Percentiles rank a stretch among this genome's conserved stretches.
Evolutionary conservation across 92 coral and sea anemone genomes (phyloP).

Genomic region (Parazoanthus atlanticus): DNA sequence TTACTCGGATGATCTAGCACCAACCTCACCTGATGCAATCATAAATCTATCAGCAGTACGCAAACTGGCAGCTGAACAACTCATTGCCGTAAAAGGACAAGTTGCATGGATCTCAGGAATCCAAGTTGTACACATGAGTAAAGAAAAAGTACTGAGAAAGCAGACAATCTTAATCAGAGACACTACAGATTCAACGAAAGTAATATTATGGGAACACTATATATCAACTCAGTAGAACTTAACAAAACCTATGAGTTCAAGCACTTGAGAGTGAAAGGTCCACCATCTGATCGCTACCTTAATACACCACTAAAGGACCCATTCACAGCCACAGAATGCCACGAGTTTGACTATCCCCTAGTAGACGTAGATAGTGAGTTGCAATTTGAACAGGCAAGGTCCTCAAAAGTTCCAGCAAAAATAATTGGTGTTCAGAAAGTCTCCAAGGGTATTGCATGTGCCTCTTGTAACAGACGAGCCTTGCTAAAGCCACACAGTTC

Average conservation of each 20-base stretch:
- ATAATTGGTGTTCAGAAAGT: not conserved
- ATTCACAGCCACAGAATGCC: constrained; percentile 18
- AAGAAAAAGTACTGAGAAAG: too few species aligned
- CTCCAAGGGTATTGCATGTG: not conserved
- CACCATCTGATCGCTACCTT: constrained; percentile 19
- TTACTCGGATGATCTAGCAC: not conserved
- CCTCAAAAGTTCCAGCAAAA: constrained; percentile 4
- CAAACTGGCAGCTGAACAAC: not conserved
- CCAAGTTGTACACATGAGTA: too few species aligned
- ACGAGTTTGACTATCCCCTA: not conserved
- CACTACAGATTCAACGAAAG: too few species aligned
- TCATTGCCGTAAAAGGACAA: too few species aligned
- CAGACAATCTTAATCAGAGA: too few species aligned
- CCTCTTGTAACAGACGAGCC: constrained; percentile 15
- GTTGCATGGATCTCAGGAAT: too few species aligned
- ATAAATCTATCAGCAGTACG: not conserved
- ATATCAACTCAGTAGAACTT: not conserved
- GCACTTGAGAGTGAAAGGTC: constrained; percentile 5
- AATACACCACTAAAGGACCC: constrained; percentile 3
- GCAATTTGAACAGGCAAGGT: not conserved
- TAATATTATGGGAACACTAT: not conserved
- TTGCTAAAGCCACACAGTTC: not conserved
- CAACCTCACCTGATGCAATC: not conserved
- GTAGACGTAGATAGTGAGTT: not conserved
- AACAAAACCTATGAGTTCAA: constrained; percentile 8